A percentile compares a stretch with the other conserved stretches of the same genome.
phyloP scores from a whole-genome alignment of 2,888 invertebrate genomes.

The Ophion obscuratus region DNA sequence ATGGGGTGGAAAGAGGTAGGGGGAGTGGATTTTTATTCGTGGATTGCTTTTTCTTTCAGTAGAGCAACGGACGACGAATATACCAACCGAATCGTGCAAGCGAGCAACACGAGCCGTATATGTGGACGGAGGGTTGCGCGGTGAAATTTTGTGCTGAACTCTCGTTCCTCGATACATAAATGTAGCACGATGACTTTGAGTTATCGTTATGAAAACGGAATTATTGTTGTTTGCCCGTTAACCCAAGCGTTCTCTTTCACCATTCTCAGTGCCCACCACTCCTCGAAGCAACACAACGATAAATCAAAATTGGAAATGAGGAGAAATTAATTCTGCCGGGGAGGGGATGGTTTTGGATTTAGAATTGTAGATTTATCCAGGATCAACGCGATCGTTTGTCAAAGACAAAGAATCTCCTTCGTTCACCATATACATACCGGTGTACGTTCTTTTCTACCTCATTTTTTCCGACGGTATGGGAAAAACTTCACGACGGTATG shows the following conservation, averaged over 20 bases:
- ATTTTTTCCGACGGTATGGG: not conserved
- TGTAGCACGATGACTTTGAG: constrained; percentile 40
- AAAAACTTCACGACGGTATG: not conserved
- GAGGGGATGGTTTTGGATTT: constrained; percentile 34
- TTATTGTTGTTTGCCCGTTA: constrained; percentile 62
- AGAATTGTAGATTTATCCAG: constrained; percentile 56
- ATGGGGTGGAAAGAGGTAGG: constrained; percentile 21
- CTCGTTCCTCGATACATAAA: not conserved
- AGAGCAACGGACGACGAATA: constrained; percentile 54
- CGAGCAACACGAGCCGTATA: constrained; percentile 31
- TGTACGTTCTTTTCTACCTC: not conserved
- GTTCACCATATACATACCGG: constrained; percentile 5
- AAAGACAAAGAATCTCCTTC: constrained; percentile 48
- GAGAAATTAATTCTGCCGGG: constrained; percentile 52
- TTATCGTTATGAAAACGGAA: constrained; percentile 59
- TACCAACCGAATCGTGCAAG: constrained; percentile 38
- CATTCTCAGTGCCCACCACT: constrained; percentile 11
- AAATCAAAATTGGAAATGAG: constrained; percentile 66
- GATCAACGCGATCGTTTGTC: constrained; percentile 48
- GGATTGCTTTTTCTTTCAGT: constrained; percentile 53
- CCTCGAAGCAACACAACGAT: constrained; percentile 37
- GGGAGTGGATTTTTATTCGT: constrained; percentile 37
- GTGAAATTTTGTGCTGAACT: constrained; percentile 41
- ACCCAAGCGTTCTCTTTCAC: constrained; percentile 30
- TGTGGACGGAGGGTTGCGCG: not conserved